Evolutionary conservation across 2,113 vertebrate species (phyloP), one percentile per base, ranked within the genome.

Genomic region (Coryphaenoides rupestris): DNA sequence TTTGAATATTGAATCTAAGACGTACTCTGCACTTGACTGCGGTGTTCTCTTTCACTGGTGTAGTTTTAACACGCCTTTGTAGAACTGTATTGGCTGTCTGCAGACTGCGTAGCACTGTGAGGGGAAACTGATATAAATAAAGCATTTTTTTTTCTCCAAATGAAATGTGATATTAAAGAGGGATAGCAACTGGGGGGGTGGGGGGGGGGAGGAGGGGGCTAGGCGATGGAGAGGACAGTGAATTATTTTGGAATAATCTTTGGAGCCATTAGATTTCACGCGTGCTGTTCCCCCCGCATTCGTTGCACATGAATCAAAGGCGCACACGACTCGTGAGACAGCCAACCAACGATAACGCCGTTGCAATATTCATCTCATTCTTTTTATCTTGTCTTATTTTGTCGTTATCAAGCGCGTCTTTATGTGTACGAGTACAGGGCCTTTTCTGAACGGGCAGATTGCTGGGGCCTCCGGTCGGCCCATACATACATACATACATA

Each of bases 11-110:
- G 50, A 23, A 4, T 16, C 17, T 55, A 58, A 17, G 24, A 59
- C 58, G 6, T 16, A 23, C 6, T 28, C 46, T 3, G 6, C n/a
- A n/a, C n/a, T n/a, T n/a, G n/a, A n/a, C n/a, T n/a, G n/a, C 26
- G n/a, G 4, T 22, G 55, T n/a, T 19, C n/a, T 55, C 15, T 58
- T 63, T 63, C 50, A 16, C 21, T 7, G 17, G 55, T n/a, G n/a
- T n/a, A n/a, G n/a, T 67, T 73, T 62, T 22, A 55, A 46, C 70
- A 70, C 50, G 63, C 13, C 16, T 74, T 58, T 59, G 47, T 19
- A 65, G 17, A 6, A 23, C 21, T 23, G 19, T n/a, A n/a, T n/a
- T n/a, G 16, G 55, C 19, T 60, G n/a, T 50, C 45, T 68, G 19
- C 62, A 55, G 46, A 22, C 55, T 46, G 59, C 26, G n/a, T 1